Evolutionary conservation across 2,888 invertebrate species (phyloP).

Genomic region (Pheosia gnoma): DNA sequence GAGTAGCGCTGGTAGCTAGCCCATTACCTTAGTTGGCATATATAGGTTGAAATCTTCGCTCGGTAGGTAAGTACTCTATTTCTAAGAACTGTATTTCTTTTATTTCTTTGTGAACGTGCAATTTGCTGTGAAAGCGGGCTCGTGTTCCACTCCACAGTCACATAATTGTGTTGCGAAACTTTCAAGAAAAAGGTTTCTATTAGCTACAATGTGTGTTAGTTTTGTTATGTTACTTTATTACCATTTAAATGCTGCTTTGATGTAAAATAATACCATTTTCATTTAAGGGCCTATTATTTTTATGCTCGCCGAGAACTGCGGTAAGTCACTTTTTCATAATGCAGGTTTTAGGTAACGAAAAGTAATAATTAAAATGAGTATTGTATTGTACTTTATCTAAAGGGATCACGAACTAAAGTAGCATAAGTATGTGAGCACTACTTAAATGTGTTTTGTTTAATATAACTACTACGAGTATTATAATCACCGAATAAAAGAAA

Average conservation of each 20-base stretch:
- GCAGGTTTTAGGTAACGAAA: too few relatives aligned
- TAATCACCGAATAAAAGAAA: too few relatives aligned
- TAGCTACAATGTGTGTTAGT: neutral
- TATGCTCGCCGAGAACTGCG: too few relatives aligned
- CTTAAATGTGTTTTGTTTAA: neutral
- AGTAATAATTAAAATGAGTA: too few relatives aligned
- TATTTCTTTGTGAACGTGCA: neutral
- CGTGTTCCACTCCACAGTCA: neutral
- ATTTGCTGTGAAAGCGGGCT: neutral
- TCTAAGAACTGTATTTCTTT: neutral
- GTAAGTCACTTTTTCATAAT: too few relatives aligned
- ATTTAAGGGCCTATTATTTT: too few relatives aligned
- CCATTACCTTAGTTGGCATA: too few relatives aligned
- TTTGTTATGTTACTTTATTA: neutral
- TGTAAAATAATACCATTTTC: too few relatives aligned
- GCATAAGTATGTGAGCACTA: neutral
- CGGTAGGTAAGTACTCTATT: too few relatives aligned
- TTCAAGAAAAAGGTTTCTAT: neutral
- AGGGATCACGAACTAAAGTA: neutral
- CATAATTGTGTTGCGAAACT: neutral
- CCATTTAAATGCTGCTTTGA: too few relatives aligned
- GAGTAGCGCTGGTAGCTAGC: too few relatives aligned
- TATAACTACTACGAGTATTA: neutral
- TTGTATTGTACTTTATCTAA: neutral
- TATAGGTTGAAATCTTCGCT: too few relatives aligned